Evolutionary conservation across 2,888 invertebrate genomes (phyloP).

Genomic region (Geophilus truncorum): DNA sequence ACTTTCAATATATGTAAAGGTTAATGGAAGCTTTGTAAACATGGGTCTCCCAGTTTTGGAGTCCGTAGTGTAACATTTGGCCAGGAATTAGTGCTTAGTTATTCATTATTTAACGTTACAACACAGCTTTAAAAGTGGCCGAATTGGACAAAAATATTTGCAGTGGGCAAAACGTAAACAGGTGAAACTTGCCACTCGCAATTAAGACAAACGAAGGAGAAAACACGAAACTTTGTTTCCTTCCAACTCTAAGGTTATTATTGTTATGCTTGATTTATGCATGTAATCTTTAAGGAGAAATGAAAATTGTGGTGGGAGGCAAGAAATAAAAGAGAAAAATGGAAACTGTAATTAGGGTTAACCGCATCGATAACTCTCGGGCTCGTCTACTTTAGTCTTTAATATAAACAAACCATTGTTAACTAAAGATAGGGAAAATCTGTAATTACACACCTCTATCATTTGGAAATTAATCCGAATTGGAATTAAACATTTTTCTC

Average conservation of each 20-base stretch:
- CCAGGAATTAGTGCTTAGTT: neutral
- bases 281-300: neutral
- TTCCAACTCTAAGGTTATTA: neutral
- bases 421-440: neutral
- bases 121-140: neutral
- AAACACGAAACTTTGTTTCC: too few species aligned
- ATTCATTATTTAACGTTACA: slow-evolving; percentile 2
- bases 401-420: neutral
- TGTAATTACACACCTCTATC: slow-evolving; percentile 2
- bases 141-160: neutral
- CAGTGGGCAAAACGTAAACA: neutral
- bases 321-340: neutral
- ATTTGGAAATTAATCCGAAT: neutral
- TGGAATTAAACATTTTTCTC: neutral
- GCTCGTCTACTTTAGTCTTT: neutral
- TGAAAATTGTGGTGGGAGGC: neutral
- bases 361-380: neutral
- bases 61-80: neutral
- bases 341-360: neutral
- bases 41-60: neutral
- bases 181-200: neutral
- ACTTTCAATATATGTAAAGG: slow-evolving; percentile 15
- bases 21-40: slow-evolving; percentile 24
- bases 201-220: too few species aligned
- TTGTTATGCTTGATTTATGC: neutral